Percentiles rank a stretch among this genome's conserved stretches.
Conservation (phyloP, 2,113 vertebrate genomes). For the Cranoglanis bouderius region DNA sequence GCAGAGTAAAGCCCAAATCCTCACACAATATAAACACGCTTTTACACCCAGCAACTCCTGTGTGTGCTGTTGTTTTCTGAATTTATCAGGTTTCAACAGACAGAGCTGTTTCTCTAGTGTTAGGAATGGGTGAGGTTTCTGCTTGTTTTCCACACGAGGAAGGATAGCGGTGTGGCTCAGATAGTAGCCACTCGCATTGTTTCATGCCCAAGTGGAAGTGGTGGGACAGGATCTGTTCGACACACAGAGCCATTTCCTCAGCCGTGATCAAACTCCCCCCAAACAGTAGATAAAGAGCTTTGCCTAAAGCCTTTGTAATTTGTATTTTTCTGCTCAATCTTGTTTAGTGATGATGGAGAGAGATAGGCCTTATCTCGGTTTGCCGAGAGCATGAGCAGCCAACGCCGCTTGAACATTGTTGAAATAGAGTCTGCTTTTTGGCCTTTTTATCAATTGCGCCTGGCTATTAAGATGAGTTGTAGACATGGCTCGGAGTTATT, state of each 20-base stretch:
- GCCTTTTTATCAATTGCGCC: constrained; percentile 39
- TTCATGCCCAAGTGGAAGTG: constrained; percentile 72
- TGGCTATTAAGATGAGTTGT: constrained; percentile 55
- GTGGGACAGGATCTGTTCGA: constrained; percentile 75
- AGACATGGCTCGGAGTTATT: constrained; percentile 55
- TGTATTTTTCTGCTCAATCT: constrained; percentile 81
- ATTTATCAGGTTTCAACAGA: constrained; percentile 15
- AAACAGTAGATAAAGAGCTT: constrained; percentile 78
- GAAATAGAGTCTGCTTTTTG: constrained; percentile 54
- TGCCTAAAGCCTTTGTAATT: constrained; percentile 78
- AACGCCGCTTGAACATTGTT: constrained; percentile 68
- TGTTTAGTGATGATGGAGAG: constrained; percentile 80
- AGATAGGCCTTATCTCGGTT: constrained; percentile 80
- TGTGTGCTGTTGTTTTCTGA: background rate
- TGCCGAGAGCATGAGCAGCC: constrained; percentile 73
- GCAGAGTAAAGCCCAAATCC: background rate
- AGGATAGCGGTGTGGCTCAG: constrained; percentile 69
- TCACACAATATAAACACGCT: background rate
- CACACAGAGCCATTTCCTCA: constrained; percentile 71
- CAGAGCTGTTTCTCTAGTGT: background rate
- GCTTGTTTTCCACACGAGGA: constrained; percentile 56
- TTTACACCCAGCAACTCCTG: background rate
- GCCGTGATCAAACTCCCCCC: constrained; percentile 69
- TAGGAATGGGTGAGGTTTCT: constrained; percentile 17
- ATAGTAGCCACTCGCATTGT: constrained; percentile 74